Percentiles rank a stretch among this genome's conserved stretches.
Conservation (phyloP, 2,113 vertebrate species). For the Boleophthalmus pectinirostris region DNA sequence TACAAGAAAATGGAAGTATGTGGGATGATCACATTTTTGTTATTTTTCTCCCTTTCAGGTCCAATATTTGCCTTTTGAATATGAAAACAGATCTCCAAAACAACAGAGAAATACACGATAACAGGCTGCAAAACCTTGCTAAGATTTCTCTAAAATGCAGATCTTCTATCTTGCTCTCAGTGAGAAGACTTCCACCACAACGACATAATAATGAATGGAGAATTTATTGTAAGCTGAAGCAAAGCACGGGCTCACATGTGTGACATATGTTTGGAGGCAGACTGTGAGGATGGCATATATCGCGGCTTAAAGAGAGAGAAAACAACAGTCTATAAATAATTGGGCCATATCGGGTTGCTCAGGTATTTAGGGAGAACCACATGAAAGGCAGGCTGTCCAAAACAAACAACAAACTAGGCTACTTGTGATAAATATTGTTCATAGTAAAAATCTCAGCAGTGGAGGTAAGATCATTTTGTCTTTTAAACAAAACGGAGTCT, state of each 20-base stretch:
- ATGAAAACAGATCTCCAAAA: too few relatives aligned
- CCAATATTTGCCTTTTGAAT: too few relatives aligned
- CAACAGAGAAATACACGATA: too few relatives aligned
- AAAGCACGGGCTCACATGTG: constrained; percentile 6
- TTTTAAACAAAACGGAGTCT: background rate
- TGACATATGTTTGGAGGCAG: constrained; percentile 20
- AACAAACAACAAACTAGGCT: background rate
- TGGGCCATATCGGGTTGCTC: constrained; percentile 28
- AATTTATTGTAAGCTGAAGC: background rate
- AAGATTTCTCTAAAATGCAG: too few relatives aligned
- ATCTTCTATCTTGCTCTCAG: too few relatives aligned
- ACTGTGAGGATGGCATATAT: constrained; percentile 21
- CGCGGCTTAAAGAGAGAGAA: constrained; percentile 18
- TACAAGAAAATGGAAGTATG: too few relatives aligned
- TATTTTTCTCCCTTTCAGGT: too few relatives aligned
- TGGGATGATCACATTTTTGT: too few relatives aligned
- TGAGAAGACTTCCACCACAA: too few relatives aligned
- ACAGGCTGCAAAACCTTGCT: too few relatives aligned
- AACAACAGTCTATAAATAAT: constrained; percentile 42
- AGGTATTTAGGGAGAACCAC: constrained; percentile 34
- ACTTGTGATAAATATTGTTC: background rate
- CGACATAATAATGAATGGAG: too few relatives aligned
- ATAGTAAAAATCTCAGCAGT: background rate
- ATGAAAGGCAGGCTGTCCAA: constrained; percentile 1
- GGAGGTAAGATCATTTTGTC: background rate